Evolutionary conservation across 1,140 invertebrate genomes (phyloP).

Genomic region (Psilanteris sp.): DNA sequence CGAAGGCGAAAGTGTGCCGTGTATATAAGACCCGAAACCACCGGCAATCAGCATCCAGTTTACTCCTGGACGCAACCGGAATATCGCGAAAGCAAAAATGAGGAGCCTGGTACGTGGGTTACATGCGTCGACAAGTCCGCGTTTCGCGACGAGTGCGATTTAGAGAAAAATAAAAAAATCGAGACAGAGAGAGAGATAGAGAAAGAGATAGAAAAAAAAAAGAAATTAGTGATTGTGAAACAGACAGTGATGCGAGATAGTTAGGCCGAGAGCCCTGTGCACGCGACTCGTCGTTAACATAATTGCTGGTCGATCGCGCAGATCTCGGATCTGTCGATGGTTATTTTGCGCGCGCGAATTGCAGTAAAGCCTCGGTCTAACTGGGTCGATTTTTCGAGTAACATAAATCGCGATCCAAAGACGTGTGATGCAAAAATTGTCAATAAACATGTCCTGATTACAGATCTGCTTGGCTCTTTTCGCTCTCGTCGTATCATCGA

Average conservation of each 20-base stretch:
- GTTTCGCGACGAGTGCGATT: conserved; percentile 45
- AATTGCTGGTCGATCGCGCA: no score
- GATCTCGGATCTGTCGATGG: no score
- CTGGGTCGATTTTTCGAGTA: no score
- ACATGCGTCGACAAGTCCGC: conserved; percentile 6
- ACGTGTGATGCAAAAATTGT: no score
- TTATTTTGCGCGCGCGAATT: no score
- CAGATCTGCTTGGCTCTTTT: conserved; percentile 86
- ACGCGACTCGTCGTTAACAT: no score
- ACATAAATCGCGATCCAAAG: no score
- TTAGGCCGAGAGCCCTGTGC: no score
- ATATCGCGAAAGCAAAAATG: conserved; percentile 78
- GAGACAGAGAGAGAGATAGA: no score
- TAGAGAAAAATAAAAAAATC: no score
- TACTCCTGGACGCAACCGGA: conserved; percentile 84
- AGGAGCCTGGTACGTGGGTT: conserved; percentile 77
- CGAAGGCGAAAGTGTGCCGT: conserved; percentile 80
- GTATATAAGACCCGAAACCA: conserved; percentile 82
- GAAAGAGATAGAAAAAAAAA: no score
- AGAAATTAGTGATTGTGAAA: conserved; percentile 35
- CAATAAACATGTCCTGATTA: conserved; percentile 61
- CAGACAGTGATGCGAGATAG: conserved; percentile 14
- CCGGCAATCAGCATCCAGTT: conserved; percentile 85
- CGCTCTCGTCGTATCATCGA: conserved; percentile 84
- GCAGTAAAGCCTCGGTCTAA: no score